Conservation (phyloP, 2,888 invertebrate genomes). For the Sthenelais limicola region DNA sequence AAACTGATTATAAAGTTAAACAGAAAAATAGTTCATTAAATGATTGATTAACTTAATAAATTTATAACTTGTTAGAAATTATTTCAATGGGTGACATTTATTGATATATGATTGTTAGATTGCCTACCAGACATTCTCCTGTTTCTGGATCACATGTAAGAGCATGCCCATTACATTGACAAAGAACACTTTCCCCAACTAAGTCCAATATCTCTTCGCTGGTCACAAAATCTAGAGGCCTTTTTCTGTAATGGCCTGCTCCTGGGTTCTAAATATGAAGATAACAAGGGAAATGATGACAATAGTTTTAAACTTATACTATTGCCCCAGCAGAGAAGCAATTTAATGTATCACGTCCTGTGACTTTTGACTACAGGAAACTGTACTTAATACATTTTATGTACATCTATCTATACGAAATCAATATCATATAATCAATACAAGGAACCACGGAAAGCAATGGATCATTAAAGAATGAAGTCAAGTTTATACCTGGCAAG, state of each 20-base stretch:
- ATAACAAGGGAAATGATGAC: neutral
- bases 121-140: slow-evolving; percentile 85
- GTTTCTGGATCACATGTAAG: slow-evolving; percentile 85
- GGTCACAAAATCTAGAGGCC: slow-evolving; percentile 75
- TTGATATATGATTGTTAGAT: neutral
- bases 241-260: slow-evolving; percentile 85
- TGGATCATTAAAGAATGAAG: too few species aligned
- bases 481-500: slow-evolving; percentile 84
- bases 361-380: too few species aligned
- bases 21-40: too few species aligned
- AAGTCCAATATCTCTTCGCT: slow-evolving; percentile 83
- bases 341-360: too few species aligned
- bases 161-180: slow-evolving; percentile 87
- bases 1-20: too few species aligned
- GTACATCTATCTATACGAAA: too few species aligned
- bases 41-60: too few species aligned
- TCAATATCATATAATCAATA: too few species aligned
- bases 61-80: too few species aligned
- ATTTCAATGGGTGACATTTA: neutral
- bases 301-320: neutral
- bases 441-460: too few species aligned
- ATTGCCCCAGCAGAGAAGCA: too few species aligned
- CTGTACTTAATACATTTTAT: too few species aligned
- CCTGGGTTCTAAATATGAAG: slow-evolving; percentile 71
- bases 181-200: slow-evolving; percentile 85